Base-by-base conservation (phyloP, 2,888 invertebrate species). In the Magallana nippona region DNA sequence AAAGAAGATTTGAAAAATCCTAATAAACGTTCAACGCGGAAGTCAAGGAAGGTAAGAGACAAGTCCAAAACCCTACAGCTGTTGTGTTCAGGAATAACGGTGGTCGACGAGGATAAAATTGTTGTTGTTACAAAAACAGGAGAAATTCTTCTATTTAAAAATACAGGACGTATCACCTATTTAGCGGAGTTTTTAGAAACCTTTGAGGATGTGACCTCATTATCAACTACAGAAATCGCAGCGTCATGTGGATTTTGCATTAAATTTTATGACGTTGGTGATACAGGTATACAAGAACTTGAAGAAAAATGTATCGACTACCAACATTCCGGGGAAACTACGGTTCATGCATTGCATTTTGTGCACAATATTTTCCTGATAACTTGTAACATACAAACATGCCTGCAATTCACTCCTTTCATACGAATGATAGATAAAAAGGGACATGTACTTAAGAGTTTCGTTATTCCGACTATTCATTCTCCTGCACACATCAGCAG, bases 151-250 rank as follows among this genome's bases (percentile, higher is more conserved):
- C 27, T 71, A 11, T 71, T 71, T 32, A 32, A 32, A 71, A 27
- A 71, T 27, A 27, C 71, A 11, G 27, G 71, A 22, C 2, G 27
- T 15, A 10, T 71, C 11, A 71, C 15, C 3, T 71, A 71, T 71
- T 71, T 71, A 27, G 13, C 71, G 32, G 27, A 71, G 13, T 71
- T 71, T 22, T 27, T 27, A 32, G 71, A 71, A 71, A 27, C 27
- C 22, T 71, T 71, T 71, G 71, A 71, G 71, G 71, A 71, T 71
- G 71, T 71, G 15, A 71, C 71, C 13, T 27, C 71, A 27, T 71
- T 71, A 32, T 71, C 71, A 13, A 71, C 22, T 15, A 71, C 22
- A 22, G 71, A 71, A 71, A 22, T 71, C 17, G 71, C 71, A 71
- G 71, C 71, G 2, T 71, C 71, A 10, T 71, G 71, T 27, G 71